Evolutionary conservation across 2,797 vertebrate species (phyloP).

Genomic region (Paramormyrops hopkinsi): DNA sequence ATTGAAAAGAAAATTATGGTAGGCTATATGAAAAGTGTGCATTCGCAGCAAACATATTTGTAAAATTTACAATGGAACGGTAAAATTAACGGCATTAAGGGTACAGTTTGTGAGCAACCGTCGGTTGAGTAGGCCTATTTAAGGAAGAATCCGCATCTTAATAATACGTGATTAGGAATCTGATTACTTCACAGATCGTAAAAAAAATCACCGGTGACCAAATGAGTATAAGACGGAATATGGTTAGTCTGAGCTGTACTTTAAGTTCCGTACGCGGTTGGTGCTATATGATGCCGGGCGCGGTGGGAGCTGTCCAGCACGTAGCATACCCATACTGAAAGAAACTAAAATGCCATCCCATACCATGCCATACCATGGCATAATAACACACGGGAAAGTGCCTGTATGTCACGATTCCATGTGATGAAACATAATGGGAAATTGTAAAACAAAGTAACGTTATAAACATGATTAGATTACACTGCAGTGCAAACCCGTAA

Average conservation of each 20-base stretch:
- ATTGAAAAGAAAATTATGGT: background rate
- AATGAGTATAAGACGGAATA: background rate
- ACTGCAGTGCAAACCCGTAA: conserved; percentile 49
- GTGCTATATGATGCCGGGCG: conserved; percentile 17
- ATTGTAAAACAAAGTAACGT: conserved; percentile 61
- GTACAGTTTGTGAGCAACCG: background rate
- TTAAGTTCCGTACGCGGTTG: background rate
- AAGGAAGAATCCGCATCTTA: background rate
- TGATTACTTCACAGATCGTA: background rate
- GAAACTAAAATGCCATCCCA: background rate
- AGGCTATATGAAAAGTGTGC: background rate
- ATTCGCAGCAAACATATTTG: background rate
- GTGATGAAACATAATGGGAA: conserved; percentile 54
- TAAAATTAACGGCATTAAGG: background rate
- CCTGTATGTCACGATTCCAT: conserved; percentile 48
- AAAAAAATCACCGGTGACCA: background rate
- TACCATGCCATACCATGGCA: background rate
- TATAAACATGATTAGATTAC: conserved; percentile 64
- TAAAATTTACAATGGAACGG: background rate
- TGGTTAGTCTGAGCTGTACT: background rate
- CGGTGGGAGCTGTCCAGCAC: conserved; percentile 11
- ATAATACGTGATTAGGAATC: background rate
- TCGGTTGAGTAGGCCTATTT: background rate
- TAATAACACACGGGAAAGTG: background rate
- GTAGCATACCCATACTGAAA: background rate